Evolutionary conservation across 2,113 vertebrate genomes (phyloP).

Genomic region (Empidonax traillii): DNA sequence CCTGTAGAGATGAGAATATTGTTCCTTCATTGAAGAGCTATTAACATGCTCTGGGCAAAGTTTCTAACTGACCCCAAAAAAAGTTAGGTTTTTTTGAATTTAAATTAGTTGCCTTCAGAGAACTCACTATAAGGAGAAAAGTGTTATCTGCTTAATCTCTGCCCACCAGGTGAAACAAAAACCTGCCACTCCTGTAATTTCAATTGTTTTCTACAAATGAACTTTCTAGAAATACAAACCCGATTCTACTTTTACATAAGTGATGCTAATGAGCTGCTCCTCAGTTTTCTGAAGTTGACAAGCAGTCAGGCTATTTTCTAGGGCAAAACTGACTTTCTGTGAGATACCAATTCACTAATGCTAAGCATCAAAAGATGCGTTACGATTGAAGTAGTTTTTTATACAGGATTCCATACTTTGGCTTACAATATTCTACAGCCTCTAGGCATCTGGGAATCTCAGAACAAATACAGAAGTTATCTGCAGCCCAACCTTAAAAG

Average conservation of each 20-base stretch:
- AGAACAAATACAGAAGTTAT: neutral
- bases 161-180: neutral
- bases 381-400: neutral
- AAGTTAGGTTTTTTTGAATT: neutral
- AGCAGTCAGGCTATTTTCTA: neutral
- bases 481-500: neutral
- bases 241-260: neutral
- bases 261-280: neutral
- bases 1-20: neutral
- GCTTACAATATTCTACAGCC: neutral
- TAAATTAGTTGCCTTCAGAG: neutral
- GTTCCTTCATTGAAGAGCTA: neutral
- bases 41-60: neutral
- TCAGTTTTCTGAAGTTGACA: neutral
- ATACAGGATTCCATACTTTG: neutral
- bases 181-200: neutral
- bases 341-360: neutral
- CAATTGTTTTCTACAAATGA: neutral
- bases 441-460: neutral
- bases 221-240: neutral
- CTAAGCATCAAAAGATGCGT: neutral
- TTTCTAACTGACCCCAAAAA: neutral
- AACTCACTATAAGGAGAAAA: neutral
- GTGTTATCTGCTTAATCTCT: neutral
- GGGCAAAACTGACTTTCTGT: neutral